These are phyloP conservation scores for Trichosurus vulpecula DNA, from an alignment of 2,797 vertebrate genomes.

Conservation along the genomic window DNA sequence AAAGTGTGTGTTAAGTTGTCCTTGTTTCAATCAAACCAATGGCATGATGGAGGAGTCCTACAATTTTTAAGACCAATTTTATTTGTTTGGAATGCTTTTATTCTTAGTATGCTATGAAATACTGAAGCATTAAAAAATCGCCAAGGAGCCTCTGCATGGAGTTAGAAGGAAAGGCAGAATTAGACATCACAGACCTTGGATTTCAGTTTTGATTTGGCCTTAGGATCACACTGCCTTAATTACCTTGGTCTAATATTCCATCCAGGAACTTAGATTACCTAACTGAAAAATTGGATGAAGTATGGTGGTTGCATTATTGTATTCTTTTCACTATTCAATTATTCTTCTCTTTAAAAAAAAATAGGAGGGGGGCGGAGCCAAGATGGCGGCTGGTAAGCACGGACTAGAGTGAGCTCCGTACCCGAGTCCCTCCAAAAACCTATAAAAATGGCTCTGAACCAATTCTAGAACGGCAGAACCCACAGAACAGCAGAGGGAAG, in stretches of 20 bases:
- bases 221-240: not conserved
- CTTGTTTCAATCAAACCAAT: not conserved
- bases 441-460: no score
- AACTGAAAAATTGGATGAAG: not conserved
- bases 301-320: not conserved
- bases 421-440: no score
- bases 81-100: not conserved
- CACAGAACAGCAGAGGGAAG: no score
- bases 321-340: not conserved
- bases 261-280: not conserved
- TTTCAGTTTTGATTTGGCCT: not conserved
- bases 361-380: no score
- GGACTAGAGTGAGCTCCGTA: no score
- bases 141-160: not conserved
- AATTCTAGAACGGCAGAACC: no score
- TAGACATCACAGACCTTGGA: not conserved
- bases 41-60: not conserved
- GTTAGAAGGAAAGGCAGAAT: not conserved
- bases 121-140: not conserved
- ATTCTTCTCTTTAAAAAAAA: not conserved
- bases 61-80: not conserved
- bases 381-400: no score
- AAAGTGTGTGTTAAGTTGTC: not conserved
- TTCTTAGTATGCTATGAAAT: not conserved
- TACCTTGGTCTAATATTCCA: not conserved